Evolutionary conservation across 2,113 vertebrate species (phyloP).

Genomic region (Sterna hirundo): DNA sequence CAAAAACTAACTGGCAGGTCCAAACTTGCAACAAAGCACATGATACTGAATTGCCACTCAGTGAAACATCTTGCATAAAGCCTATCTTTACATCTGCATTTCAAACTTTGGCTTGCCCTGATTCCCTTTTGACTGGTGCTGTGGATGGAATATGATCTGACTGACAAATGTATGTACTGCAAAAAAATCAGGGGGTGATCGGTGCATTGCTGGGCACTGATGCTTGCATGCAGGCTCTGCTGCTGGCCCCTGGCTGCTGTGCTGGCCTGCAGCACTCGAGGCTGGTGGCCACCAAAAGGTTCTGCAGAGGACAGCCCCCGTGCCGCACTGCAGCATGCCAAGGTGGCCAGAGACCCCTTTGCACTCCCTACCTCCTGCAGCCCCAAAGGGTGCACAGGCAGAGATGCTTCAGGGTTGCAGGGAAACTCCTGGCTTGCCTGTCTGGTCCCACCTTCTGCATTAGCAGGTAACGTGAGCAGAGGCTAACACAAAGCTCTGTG

Average conservation of each 20-base stretch:
- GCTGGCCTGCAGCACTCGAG: neutral
- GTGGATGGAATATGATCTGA: neutral
- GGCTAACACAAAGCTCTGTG: neutral
- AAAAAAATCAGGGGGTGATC: neutral
- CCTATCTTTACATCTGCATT: neutral
- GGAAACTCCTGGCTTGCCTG: conserved; percentile 6
- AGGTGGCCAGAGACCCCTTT: neutral
- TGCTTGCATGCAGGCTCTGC: neutral
- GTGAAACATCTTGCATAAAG: neutral
- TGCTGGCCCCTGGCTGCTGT: neutral
- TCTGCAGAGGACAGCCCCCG: neutral
- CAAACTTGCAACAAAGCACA: neutral
- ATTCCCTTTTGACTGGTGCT: neutral
- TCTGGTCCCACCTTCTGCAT: neutral
- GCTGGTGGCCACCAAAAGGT: neutral
- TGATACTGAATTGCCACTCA: neutral
- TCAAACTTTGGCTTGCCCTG: neutral
- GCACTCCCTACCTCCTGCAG: neutral
- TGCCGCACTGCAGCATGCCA: neutral
- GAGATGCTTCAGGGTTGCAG: neutral
- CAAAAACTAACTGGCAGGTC: neutral
- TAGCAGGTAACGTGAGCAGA: neutral
- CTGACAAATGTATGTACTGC: neutral
- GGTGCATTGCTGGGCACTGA: neutral
- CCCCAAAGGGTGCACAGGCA: neutral